phyloP scores from a whole-genome alignment of 2,888 invertebrate genomes.

The Luffia ferchaultella region DNA sequence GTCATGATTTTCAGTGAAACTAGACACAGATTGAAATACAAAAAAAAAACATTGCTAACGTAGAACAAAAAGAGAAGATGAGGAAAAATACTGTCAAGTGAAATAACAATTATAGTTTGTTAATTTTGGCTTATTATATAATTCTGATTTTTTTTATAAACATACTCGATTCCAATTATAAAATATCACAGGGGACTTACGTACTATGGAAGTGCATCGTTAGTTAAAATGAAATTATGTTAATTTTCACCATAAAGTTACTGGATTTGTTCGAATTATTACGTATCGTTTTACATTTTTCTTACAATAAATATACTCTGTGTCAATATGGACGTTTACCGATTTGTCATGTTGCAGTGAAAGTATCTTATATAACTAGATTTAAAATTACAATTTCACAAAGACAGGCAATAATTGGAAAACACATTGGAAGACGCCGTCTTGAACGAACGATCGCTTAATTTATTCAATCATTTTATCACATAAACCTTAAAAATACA shows the following conservation, averaged over 20 bases:
- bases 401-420: slow-evolving; percentile 29
- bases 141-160: background rate
- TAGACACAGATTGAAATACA: background rate
- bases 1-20: slow-evolving; percentile 33
- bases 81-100: background rate
- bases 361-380: background rate
- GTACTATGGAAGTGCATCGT: background rate
- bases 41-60: background rate
- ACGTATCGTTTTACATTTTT: background rate
- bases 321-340: background rate
- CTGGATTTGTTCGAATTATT: background rate
- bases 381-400: slow-evolving; percentile 7
- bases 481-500: slow-evolving; percentile 56
- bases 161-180: background rate
- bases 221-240: background rate
- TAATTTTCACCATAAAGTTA: background rate
- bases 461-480: slow-evolving; percentile 30
- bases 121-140: background rate
- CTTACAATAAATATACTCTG: background rate
- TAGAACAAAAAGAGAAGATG: background rate
- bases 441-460: slow-evolving; percentile 33
- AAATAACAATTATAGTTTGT: background rate
- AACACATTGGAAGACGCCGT: slow-evolving; percentile 58
- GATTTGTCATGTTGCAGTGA: background rate
- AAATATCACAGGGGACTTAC: slow-evolving; percentile 5